Percentiles rank a stretch among this genome's conserved stretches.
Conservation (phyloP, 2,113 vertebrate genomes). For the Pteropus alecto region DNA sequence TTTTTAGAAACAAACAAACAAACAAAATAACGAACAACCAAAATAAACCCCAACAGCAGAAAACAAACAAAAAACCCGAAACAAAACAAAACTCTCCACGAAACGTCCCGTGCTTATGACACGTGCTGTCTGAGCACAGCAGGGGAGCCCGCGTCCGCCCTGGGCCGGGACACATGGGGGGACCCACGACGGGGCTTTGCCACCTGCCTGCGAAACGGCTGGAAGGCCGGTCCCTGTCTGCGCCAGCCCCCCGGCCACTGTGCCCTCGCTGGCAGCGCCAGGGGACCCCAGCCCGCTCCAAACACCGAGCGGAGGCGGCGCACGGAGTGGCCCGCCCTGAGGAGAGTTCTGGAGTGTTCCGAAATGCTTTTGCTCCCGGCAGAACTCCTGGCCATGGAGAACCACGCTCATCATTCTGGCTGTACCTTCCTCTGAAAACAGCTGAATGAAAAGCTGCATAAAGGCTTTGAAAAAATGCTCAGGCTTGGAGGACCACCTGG, state of each 20-base stretch:
- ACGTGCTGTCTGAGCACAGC: background rate
- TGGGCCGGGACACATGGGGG: fast-evolving
- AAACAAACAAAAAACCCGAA: background rate
- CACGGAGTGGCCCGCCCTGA: fast-evolving
- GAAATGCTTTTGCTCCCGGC: background rate
- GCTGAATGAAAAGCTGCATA: background rate
- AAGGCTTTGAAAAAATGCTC: background rate
- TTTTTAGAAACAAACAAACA: background rate
- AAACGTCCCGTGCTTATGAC: background rate
- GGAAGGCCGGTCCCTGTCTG: fast-evolving
- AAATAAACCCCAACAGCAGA: background rate
- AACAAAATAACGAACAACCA: background rate
- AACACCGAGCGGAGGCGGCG: fast-evolving
- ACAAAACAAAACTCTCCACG: background rate
- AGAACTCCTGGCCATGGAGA: background rate
- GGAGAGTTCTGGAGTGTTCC: background rate
- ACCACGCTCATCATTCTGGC: background rate
- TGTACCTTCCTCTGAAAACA: fast-evolving
- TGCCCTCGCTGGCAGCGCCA: fast-evolving
- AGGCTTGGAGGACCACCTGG: background rate
- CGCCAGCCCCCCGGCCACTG: fast-evolving
- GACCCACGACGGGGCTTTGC: too few species aligned
- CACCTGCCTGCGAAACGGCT: fast-evolving
- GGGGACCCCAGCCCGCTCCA: too few species aligned
- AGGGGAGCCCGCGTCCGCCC: background rate